These are phyloP conservation scores for Orthosia gothica DNA, from an alignment of 2,888 invertebrate genomes.

Conservation along the genomic window DNA sequence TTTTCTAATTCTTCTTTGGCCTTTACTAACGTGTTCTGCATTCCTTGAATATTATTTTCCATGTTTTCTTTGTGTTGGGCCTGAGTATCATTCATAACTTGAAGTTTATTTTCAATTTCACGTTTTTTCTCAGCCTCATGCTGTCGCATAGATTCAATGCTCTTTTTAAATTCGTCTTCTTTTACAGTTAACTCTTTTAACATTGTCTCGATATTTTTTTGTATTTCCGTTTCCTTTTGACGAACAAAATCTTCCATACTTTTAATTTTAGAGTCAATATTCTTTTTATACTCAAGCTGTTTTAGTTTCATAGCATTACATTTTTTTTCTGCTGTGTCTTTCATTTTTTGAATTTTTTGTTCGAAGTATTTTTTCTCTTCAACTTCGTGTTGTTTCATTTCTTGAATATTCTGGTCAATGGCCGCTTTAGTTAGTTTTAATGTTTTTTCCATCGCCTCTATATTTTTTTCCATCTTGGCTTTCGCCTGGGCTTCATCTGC, in stretches of 20 bases:
- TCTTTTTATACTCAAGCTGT: not conserved
- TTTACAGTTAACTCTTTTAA: not conserved
- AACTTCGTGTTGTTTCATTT: not conserved
- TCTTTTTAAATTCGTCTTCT: slow-evolving; percentile 6
- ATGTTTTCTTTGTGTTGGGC: too few relatives aligned
- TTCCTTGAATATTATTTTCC: not conserved
- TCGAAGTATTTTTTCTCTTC: not conserved
- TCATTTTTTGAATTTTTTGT: not conserved
- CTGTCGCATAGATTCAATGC: not conserved
- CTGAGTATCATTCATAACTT: not conserved
- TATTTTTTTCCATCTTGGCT: not conserved
- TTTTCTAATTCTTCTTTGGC: not conserved
- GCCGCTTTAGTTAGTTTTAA: not conserved
- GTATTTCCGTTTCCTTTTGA: not conserved
- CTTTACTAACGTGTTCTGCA: not conserved
- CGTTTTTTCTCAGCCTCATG: not conserved
- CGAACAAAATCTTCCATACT: not conserved
- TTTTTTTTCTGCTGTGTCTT: not conserved
- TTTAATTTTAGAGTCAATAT: not conserved
- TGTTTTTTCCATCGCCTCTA: not conserved
- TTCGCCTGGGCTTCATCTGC: slow-evolving; percentile 11
- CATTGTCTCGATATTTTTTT: not conserved
- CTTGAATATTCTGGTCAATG: not conserved
- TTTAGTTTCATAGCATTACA: not conserved
- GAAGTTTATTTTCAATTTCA: not conserved